A percentile compares a stretch with the other conserved stretches of the same genome.
Conservation (phyloP, 2,888 invertebrate species). For the Pardosa pseudoannulata region DNA sequence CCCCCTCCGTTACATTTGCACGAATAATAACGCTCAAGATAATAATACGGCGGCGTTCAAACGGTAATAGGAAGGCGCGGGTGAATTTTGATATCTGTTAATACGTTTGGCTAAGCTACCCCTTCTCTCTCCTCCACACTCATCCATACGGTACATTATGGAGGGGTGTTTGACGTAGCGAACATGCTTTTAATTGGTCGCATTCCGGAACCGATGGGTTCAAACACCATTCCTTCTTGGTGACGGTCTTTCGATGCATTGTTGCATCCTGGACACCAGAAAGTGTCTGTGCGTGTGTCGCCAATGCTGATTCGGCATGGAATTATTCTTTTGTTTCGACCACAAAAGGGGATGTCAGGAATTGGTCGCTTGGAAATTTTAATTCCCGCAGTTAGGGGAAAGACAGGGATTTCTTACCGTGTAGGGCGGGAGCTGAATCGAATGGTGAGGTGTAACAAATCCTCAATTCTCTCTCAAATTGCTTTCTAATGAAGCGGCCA, state of each 20-base stretch:
- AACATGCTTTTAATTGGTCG: slow-evolving; percentile 63
- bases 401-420: background rate
- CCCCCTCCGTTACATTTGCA: slow-evolving; percentile 26
- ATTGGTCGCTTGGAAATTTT: background rate
- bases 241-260: slow-evolving; percentile 18
- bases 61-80: slow-evolving; percentile 50
- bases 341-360: background rate
- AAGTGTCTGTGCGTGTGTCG: background rate
- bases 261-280: slow-evolving; percentile 8
- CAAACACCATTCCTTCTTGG: slow-evolving; percentile 47
- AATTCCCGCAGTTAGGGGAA: background rate
- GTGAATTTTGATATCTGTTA: slow-evolving; percentile 69
- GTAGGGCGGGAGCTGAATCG: too few species aligned
- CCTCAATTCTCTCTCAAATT: background rate
- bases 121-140: background rate
- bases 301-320: background rate
- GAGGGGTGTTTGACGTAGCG: slow-evolving; percentile 40
- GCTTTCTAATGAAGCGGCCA: background rate
- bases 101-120: slow-evolving; percentile 28
- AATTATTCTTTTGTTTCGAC: background rate
- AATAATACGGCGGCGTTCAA: slow-evolving; percentile 42
- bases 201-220: slow-evolving; percentile 68
- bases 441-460: background rate
- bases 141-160: background rate
- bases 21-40: slow-evolving; percentile 24